Percentiles rank a stretch among this genome's conserved stretches.
Conservation (phyloP, 2,888 invertebrate genomes). For the Brassicogethes aeneus region DNA sequence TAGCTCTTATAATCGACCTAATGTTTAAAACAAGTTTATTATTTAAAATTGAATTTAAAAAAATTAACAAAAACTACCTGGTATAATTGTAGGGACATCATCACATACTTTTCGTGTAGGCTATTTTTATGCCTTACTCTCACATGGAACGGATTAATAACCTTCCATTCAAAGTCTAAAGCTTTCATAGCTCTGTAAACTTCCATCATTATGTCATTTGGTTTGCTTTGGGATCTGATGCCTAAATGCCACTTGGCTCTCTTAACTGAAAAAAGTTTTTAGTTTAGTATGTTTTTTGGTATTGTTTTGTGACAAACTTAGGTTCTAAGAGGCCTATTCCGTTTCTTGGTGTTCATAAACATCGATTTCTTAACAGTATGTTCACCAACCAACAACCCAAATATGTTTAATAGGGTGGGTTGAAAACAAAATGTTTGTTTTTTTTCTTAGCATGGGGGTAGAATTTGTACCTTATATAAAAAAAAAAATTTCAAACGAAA, state of each 20-base stretch:
- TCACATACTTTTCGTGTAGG: slow-evolving; percentile 71
- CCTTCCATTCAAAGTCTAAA: slow-evolving; percentile 97
- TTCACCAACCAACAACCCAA: no score
- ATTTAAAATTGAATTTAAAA: not conserved
- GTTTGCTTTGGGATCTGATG: slow-evolving; percentile 97
- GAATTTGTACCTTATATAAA: no score
- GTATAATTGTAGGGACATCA: slow-evolving; percentile 98
- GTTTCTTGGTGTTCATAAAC: no score
- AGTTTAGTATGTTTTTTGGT: no score
- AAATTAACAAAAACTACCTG: slow-evolving; percentile 45
- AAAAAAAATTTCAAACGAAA: no score
- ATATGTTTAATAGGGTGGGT: no score
- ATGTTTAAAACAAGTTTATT: not conserved
- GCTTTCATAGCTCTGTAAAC: slow-evolving; percentile 99
- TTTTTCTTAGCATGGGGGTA: no score
- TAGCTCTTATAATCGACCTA: slow-evolving; percentile 94
- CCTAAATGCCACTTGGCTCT: slow-evolving; percentile 98
- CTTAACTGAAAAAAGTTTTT: slow-evolving; percentile 58
- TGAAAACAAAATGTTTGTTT: no score
- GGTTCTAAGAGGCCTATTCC: no score
- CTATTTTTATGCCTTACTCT: slow-evolving; percentile 86
- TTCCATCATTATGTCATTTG: slow-evolving; percentile 99
- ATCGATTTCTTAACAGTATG: no score
- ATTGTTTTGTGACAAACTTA: no score
- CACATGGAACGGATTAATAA: slow-evolving; percentile 94